Percentiles rank a stretch among this genome's conserved stretches.
phyloP scores from a whole-genome alignment of 2,797 vertebrate genomes.

The Glyptemys insculpta region DNA sequence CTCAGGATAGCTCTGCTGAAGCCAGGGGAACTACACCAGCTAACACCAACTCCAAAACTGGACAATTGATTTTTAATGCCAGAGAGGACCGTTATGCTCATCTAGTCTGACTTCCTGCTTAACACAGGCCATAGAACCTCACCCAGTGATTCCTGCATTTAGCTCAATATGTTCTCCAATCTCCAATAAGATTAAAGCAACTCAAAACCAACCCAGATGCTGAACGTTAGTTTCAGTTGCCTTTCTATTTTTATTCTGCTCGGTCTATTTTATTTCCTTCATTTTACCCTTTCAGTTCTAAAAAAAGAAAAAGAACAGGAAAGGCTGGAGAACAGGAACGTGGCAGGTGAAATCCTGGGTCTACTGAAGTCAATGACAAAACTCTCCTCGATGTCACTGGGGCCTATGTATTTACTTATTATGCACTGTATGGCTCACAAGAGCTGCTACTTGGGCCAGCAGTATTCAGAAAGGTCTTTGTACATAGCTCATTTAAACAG shows the following conservation, averaged over 20 bases:
- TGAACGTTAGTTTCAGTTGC: background rate
- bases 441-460: background rate
- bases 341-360: background rate
- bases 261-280: conserved; percentile 9
- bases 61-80: background rate
- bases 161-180: background rate
- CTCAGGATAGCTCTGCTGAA: background rate
- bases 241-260: conserved; percentile 44
- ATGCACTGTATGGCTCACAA: conserved; percentile 7
- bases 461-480: background rate
- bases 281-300: conserved; percentile 10
- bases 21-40: background rate
- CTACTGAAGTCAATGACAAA: conserved; percentile 6
- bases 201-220: conserved; percentile 41
- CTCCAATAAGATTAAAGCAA: conserved; percentile 1
- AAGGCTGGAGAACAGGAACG: background rate
- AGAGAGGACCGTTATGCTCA: background rate
- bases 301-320: background rate
- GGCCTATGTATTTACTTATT: conserved; percentile 45
- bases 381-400: background rate
- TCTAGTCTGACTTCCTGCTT: background rate
- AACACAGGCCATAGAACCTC: background rate
- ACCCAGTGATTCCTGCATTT: background rate
- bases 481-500: conserved; percentile 14
- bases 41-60: background rate